Conservation (phyloP, 2,797 vertebrate genomes). For the Pseudochromis fuscus region DNA sequence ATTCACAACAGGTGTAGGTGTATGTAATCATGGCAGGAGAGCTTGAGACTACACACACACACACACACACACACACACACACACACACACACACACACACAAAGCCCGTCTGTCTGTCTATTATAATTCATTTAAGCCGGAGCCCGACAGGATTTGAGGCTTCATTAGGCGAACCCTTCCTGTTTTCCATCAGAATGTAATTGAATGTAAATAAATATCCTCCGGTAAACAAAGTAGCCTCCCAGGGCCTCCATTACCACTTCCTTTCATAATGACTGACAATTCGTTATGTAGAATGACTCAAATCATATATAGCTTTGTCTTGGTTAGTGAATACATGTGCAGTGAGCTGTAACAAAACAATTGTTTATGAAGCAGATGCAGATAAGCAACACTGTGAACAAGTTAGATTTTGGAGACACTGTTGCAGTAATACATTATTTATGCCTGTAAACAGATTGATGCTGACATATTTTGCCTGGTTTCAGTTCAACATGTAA, state of each 20-base stretch:
- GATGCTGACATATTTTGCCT: background rate
- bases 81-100: constrained; percentile 1
- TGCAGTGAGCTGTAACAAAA: background rate
- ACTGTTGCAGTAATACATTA: background rate
- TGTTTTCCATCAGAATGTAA: constrained; percentile 56
- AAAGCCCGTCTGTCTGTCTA: constrained; percentile 17
- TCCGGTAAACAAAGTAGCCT: constrained; percentile 24
- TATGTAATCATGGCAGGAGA: constrained; percentile 17
- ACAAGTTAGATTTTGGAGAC: background rate
- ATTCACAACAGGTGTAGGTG: constrained; percentile 1
- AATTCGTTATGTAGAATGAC: background rate
- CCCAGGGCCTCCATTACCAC: background rate
- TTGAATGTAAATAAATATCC: constrained; percentile 55
- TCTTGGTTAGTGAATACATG: constrained; percentile 5
- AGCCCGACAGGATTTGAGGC: constrained; percentile 22
- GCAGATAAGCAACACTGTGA: background rate
- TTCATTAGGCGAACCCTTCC: constrained; percentile 63
- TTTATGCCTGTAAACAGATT: background rate
- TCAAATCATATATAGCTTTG: background rate
- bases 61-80: background rate
- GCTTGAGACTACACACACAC: background rate
- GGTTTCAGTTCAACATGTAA: no score
- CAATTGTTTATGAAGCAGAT: no score
- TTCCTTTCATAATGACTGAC: constrained; percentile 31
- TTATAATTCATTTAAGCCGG: constrained; percentile 59